Evolutionary conservation across 1,140 invertebrate species (phyloP).

Genomic region (Drosophila triauraria): DNA sequence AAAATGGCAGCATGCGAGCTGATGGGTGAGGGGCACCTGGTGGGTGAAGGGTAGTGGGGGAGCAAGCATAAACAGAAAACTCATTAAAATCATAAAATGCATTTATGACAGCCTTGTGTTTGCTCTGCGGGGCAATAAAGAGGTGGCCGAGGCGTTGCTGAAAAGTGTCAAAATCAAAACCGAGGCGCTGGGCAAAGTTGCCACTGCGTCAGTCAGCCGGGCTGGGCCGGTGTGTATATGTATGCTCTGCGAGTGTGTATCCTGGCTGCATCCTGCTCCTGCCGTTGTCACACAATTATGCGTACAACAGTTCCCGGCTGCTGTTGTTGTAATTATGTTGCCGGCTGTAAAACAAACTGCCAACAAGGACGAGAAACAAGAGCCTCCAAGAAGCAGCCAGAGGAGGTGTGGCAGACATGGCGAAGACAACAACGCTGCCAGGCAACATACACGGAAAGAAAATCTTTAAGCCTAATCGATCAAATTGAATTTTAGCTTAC

Average conservation of each 20-base stretch:
- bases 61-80: constrained; percentile 77
- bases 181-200: constrained; percentile 71
- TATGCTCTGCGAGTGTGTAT: constrained; percentile 46
- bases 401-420: constrained; percentile 7
- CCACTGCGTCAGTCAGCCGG: constrained; percentile 17
- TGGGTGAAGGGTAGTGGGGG: neutral
- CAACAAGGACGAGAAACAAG: constrained; percentile 61
- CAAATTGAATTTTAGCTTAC: neutral
- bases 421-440: constrained; percentile 15
- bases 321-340: constrained; percentile 81
- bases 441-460: constrained; percentile 27
- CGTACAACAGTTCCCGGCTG: constrained; percentile 66
- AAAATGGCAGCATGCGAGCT: neutral
- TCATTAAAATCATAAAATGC: constrained; percentile 84
- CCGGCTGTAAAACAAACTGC: constrained; percentile 74
- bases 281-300: constrained; percentile 81
- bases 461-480: neutral
- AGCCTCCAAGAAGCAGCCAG: constrained; percentile 27
- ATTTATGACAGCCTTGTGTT: constrained; percentile 81
- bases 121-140: constrained; percentile 73
- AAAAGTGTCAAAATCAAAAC: constrained; percentile 82
- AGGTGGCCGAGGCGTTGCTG: constrained; percentile 52
- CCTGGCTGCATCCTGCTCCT: constrained; percentile 58
- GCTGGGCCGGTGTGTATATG: constrained; percentile 5
- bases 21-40: neutral